Base-by-base conservation (phyloP, 2,888 invertebrate genomes). In the Drosophila merina region DNA sequence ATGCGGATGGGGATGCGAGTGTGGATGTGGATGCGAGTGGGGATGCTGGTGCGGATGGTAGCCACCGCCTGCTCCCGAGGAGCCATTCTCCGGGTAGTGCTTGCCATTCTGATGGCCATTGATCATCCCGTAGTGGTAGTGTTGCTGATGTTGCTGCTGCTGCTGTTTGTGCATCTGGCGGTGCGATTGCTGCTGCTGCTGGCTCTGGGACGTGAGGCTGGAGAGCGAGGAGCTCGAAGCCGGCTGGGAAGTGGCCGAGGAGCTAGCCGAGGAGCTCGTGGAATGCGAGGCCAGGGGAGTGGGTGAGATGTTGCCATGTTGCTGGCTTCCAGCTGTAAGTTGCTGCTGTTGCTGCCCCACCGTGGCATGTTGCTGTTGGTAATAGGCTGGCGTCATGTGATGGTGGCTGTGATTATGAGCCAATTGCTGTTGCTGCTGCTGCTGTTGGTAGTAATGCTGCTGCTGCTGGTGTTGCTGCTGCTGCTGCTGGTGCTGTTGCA, bases 401-500 rank as follows among this genome's bases (percentile, higher is more conserved):
- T 86, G 83, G 63, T 83, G 83, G 36, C 82, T 82, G 14, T 85
- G 89, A 63, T 86, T 84, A 47, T 86, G 77, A 26, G 51, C 47
- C 25, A 78, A 73, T 42, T 80, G 85, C 26, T 82, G 85, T 12
- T 83, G 75, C 49, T 81, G 72, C 7, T 79, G 57, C 9, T 74
- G 58, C 0, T 79, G 62, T 20, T 79, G 69, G 0, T 86, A 80
- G 30, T 79, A 79, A 4, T 88, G 89, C 49, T 84, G 79, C 54
- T 82, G 81, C 7, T 82, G 77, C 25, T 82, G 75, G 14, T 88
- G 77, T 9, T 77, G 81, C 6, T 83, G 76, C 3, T 89, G 83
- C 0, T 88, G 92, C 91, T 93, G 92, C 90, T 93, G 92, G 20
- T 90, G 92, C 7, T 88, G 86, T 6, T 88, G 79, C 64, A 1